These are phyloP conservation scores for Gymnosoma rotundatum DNA, from an alignment of 2,888 invertebrate species.

Conservation along the genomic window DNA sequence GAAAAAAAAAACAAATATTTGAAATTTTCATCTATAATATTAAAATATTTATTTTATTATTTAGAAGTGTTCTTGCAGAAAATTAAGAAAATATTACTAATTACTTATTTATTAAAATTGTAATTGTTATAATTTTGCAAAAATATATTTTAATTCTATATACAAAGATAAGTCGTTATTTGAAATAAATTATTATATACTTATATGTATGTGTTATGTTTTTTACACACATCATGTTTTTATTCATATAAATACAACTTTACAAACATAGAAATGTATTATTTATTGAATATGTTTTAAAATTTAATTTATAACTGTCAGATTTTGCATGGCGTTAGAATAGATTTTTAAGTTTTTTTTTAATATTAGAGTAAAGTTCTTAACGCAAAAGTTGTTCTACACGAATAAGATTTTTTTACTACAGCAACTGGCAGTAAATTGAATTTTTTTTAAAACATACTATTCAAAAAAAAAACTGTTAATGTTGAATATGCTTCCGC, in stretches of 20 bases:
- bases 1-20: constrained; percentile 1
- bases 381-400: no score
- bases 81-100: constrained; percentile 30
- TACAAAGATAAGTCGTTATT: constrained; percentile 34
- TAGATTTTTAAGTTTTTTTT: no score
- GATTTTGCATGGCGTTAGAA: not conserved
- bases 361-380: no score
- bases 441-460: no score
- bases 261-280: constrained; percentile 55
- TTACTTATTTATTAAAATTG: constrained; percentile 23
- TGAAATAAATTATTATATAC: not conserved
- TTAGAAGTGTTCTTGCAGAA: constrained; percentile 39
- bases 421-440: no score
- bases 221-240: not conserved
- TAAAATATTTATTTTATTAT: constrained; percentile 64
- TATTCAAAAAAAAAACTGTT: no score
- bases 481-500: no score
- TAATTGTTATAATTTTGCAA: constrained; percentile 44
- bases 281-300: constrained; percentile 33
- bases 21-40: constrained; percentile 61
- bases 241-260: constrained; percentile 25
- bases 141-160: constrained; percentile 42
- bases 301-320: constrained; percentile 7
- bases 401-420: no score
- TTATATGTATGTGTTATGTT: no score